phyloP scores from a whole-genome alignment of 2,888 invertebrate species.

The Chymomyza fuscimana region DNA sequence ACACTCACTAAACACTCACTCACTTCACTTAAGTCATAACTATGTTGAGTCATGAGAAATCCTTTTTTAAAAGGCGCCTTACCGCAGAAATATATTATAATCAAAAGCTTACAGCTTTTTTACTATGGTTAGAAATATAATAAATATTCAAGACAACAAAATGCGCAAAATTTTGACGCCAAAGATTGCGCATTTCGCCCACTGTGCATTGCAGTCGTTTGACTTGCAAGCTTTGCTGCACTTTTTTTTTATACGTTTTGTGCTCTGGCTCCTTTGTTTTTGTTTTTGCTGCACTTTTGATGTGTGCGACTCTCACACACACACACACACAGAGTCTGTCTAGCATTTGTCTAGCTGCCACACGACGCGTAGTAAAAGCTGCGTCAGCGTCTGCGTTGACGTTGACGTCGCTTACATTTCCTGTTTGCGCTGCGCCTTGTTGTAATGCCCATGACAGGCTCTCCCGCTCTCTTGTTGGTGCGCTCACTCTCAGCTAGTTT shows the following conservation, averaged over 20 bases:
- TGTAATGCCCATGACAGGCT: conserved; percentile 40
- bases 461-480: conserved; percentile 11
- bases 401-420: conserved; percentile 8
- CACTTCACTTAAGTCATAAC: too few species aligned
- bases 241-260: conserved; percentile 29
- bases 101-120: too few species aligned
- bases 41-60: too few species aligned
- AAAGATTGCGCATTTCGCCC: too few species aligned
- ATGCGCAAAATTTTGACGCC: too few species aligned
- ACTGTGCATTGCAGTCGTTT: not conserved
- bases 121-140: too few species aligned
- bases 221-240: conserved; percentile 7
- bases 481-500: conserved; percentile 54
- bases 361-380: not conserved
- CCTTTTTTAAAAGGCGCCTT: too few species aligned
- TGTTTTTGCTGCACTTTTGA: conserved; percentile 1
- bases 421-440: conserved; percentile 10
- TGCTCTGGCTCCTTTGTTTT: conserved; percentile 11
- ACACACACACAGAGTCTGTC: conserved; percentile 36
- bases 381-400: conserved; percentile 25
- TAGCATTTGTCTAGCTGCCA: conserved; percentile 64
- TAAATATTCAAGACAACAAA: too few species aligned
- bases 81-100: too few species aligned
- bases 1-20: too few species aligned
- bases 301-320: conserved; percentile 8